Conservation (phyloP, 2,888 invertebrate species). For the Scelioninae gen. 1 region DNA sequence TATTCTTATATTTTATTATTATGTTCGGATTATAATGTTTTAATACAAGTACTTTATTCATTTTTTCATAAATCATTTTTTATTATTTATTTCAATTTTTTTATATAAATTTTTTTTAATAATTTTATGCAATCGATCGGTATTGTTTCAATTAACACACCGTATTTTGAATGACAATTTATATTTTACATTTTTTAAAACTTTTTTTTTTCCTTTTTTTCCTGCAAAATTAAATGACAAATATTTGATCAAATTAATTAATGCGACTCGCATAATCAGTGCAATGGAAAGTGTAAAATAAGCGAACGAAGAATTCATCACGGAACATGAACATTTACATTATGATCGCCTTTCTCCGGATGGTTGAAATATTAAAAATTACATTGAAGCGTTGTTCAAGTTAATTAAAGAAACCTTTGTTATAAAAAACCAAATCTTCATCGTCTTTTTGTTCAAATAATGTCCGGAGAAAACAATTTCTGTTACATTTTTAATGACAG, state of each 20-base stretch:
- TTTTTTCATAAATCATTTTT: not conserved
- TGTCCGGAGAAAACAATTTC: too few relatives aligned
- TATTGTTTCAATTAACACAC: too few relatives aligned
- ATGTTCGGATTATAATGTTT: too few relatives aligned
- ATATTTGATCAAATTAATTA: not conserved
- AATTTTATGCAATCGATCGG: too few relatives aligned
- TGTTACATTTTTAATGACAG: too few relatives aligned
- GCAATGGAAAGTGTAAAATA: not conserved
- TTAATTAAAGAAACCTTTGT: slow-evolving; percentile 13
- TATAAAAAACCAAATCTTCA: not conserved
- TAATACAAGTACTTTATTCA: too few relatives aligned
- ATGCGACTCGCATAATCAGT: not conserved
- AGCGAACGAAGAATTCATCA: not conserved
- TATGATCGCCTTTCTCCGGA: not conserved
- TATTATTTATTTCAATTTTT: too few relatives aligned
- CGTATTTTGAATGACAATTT: too few relatives aligned
- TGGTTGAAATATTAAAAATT: slow-evolving; percentile 18
- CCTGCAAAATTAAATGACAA: not conserved
- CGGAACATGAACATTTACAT: slow-evolving; percentile 7
- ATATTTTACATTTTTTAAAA: too few relatives aligned
- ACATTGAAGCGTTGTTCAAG: slow-evolving; percentile 19
- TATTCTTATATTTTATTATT: too few relatives aligned
- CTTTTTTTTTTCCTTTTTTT: too few relatives aligned
- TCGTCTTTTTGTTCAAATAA: not conserved
- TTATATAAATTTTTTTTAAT: too few relatives aligned